Percentiles rank a stretch among this genome's conserved stretches.
These are phyloP conservation scores for Dione vanillae DNA, from an alignment of 2,888 invertebrate species.

Conservation along the genomic window DNA sequence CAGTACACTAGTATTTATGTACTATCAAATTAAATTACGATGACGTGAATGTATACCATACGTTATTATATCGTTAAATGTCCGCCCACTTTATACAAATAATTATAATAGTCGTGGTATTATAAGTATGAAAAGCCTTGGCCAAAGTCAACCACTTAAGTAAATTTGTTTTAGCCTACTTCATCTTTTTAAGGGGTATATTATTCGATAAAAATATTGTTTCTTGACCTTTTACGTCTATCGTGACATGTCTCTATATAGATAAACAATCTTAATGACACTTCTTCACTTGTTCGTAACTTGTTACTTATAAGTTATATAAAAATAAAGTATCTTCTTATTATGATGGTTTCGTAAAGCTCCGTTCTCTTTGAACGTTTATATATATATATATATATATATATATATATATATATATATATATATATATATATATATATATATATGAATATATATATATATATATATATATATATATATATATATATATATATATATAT, in stretches of 20 bases:
- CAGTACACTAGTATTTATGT: too few species aligned
- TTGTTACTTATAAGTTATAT: conserved; percentile 35
- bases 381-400: too few species aligned
- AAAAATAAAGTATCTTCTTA: conserved; percentile 29
- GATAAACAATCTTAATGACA: conserved; percentile 42
- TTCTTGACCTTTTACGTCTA: conserved; percentile 34
- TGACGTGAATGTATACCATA: not conserved
- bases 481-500: too few species aligned
- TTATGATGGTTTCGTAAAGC: conserved; percentile 20
- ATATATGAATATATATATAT: too few species aligned
- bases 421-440: too few species aligned
- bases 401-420: too few species aligned
- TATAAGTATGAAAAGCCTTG: conserved; percentile 3
- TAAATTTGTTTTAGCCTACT: conserved; percentile 21
- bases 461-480: too few species aligned
- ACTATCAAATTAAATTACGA: not conserved
- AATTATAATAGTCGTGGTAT: not conserved
- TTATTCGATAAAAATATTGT: conserved; percentile 32
- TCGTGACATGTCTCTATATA: conserved; percentile 42
- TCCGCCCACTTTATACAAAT: conserved; percentile 11
- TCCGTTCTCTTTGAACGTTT: not conserved
- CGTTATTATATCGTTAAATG: not conserved
- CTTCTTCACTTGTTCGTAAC: conserved; percentile 38
- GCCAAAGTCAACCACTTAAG: conserved; percentile 10
- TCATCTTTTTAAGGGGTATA: not conserved